Percentiles rank a stretch among this genome's conserved stretches.
These are phyloP conservation scores for Laticauda colubrina DNA, from an alignment of 2,113 vertebrate genomes.

Conservation along the genomic window DNA sequence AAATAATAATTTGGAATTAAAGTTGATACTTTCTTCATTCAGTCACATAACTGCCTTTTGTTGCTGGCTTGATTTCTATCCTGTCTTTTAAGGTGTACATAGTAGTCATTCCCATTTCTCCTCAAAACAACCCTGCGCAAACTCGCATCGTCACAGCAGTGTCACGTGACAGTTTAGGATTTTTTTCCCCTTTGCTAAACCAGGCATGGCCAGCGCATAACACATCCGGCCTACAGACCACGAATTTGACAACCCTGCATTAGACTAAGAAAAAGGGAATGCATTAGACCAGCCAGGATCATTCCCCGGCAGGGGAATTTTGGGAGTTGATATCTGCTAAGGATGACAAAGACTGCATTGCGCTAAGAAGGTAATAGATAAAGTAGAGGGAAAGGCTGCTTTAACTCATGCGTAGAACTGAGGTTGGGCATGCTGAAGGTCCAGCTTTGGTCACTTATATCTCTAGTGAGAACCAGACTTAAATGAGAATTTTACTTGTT, in stretches of 20 bases:
- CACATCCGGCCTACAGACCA: too few species aligned
- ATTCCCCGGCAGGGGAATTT: not conserved
- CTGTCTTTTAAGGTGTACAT: not conserved
- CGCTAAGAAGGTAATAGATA: not conserved
- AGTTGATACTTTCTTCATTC: not conserved
- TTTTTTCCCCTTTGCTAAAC: too few species aligned
- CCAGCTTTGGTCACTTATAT: not conserved
- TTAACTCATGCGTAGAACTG: not conserved
- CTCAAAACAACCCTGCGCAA: not conserved
- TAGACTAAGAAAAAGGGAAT: not conserved
- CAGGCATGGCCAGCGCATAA: too few species aligned
- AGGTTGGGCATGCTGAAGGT: not conserved
- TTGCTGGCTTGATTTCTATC: not conserved
- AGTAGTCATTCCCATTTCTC: not conserved
- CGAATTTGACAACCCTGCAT: not conserved
- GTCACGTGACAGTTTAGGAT: too few species aligned
- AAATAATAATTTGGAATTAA: not conserved
- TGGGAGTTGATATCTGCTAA: not conserved
- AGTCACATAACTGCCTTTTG: not conserved
- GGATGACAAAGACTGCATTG: not conserved
- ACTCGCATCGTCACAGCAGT: too few species aligned
- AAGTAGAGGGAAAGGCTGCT: not conserved
- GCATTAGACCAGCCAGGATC: not conserved
- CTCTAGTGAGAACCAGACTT: not conserved
- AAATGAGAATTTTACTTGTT: not conserved